A percentile compares a stretch with the other conserved stretches of the same genome.
These are phyloP conservation scores for Colius striatus DNA, from an alignment of 2,113 vertebrate genomes.

Conservation along the genomic window DNA sequence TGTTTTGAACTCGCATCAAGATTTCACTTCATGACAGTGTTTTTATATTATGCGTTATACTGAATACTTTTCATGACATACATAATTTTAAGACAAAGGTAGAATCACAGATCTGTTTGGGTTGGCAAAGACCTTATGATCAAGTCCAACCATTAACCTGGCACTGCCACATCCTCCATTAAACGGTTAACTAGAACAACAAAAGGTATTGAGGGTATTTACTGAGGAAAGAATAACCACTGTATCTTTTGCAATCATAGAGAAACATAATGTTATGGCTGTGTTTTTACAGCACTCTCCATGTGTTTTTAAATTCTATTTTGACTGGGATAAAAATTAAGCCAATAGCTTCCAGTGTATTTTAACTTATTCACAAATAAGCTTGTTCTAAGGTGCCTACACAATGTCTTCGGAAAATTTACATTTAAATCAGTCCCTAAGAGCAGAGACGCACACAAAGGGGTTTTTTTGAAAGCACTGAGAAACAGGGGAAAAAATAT, in stretches of 20 bases:
- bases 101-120: too few species aligned
- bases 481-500: not conserved
- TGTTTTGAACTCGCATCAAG: not conserved
- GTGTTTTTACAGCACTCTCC: not conserved
- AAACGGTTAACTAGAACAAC: not conserved
- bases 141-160: too few species aligned
- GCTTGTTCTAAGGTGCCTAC: not conserved
- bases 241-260: not conserved
- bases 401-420: not conserved
- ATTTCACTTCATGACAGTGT: not conserved
- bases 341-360: not conserved
- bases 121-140: too few species aligned
- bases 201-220: not conserved
- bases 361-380: not conserved
- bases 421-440: not conserved
- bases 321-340: not conserved
- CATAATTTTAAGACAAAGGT: not conserved
- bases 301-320: not conserved
- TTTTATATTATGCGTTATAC: not conserved
- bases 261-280: not conserved
- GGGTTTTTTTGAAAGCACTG: not conserved
- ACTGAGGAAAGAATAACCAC: not conserved
- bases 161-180: too few species aligned
- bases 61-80: not conserved
- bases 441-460: not conserved